Conservation (phyloP, 2,113 vertebrate genomes). For the Myotis yumanensis region DNA sequence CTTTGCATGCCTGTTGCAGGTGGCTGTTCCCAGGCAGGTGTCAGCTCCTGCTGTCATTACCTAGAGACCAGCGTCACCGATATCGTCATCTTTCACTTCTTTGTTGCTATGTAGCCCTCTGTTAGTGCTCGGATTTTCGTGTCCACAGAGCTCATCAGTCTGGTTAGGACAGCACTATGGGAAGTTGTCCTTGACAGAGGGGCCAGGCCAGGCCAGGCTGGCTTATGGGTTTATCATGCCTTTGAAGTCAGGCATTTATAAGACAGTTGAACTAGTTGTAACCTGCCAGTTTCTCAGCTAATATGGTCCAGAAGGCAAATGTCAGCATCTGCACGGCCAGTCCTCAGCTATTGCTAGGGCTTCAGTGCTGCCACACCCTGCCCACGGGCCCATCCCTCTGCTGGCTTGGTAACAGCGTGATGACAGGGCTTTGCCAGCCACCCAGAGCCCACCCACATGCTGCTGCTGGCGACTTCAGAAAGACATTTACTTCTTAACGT, state of each 20-base stretch:
- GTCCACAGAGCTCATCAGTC: background rate
- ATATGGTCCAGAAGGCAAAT: too few species aligned
- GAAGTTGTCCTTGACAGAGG: background rate
- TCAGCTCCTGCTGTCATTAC: fast-evolving
- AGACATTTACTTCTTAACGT: background rate
- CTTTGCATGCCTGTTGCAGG: background rate
- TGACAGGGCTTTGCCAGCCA: background rate
- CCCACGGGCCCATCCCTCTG: background rate
- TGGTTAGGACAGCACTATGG: background rate
- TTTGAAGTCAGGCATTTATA: background rate
- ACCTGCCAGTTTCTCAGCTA: background rate
- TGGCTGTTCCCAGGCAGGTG: background rate
- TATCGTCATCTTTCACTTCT: background rate
- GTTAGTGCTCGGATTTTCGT: too few species aligned
- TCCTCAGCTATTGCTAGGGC: background rate
- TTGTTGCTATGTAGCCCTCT: fast-evolving
- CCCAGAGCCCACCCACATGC: too few species aligned
- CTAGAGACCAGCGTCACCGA: too few species aligned
- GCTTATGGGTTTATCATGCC: background rate
- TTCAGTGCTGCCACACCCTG: background rate
- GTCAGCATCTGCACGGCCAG: fast-evolving
- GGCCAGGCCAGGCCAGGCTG: background rate
- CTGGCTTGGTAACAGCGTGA: background rate
- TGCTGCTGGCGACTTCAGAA: background rate
- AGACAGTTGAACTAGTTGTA: background rate